These are phyloP conservation scores for Coecobrya sp. DNA, from an alignment of 2,888 invertebrate genomes.

Conservation along the genomic window DNA sequence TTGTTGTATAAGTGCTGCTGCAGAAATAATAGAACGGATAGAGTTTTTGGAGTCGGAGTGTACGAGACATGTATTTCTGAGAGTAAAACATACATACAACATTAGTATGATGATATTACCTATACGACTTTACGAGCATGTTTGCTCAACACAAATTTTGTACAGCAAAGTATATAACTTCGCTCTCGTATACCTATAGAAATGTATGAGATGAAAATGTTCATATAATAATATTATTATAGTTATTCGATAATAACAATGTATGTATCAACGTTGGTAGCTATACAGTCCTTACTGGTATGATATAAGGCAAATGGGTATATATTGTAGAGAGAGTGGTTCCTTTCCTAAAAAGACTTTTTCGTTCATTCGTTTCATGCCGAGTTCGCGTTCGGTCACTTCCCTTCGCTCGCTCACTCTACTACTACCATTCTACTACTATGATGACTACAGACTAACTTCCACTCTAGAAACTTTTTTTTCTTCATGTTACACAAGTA, in stretches of 20 bases:
- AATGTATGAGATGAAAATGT: neutral
- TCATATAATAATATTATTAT: neutral
- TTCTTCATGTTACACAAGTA: neutral
- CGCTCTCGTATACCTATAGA: neutral
- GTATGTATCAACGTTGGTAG: neutral
- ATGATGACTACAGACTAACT: conserved; percentile 7
- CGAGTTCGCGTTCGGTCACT: conserved; percentile 74
- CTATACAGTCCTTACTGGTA: neutral
- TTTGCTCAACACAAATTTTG: neutral
- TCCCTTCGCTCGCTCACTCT: conserved; percentile 54
- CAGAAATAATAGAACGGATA: conserved; percentile 19
- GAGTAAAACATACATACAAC: neutral
- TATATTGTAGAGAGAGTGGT: neutral
- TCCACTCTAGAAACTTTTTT: conserved; percentile 2
- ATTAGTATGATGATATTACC: no score
- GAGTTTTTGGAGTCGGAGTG: neutral
- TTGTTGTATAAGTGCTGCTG: neutral
- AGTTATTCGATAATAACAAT: neutral
- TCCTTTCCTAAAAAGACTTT: conserved; percentile 36
- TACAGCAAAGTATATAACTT: neutral
- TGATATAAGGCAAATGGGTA: neutral
- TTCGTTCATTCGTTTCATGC: conserved; percentile 69
- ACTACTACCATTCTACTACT: neutral
- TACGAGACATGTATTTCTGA: neutral
- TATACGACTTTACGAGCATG: neutral